Percentiles rank a stretch among this genome's conserved stretches.
phyloP scores from a whole-genome alignment of 1,140 invertebrate genomes.

The Listronotus oregonensis region DNA sequence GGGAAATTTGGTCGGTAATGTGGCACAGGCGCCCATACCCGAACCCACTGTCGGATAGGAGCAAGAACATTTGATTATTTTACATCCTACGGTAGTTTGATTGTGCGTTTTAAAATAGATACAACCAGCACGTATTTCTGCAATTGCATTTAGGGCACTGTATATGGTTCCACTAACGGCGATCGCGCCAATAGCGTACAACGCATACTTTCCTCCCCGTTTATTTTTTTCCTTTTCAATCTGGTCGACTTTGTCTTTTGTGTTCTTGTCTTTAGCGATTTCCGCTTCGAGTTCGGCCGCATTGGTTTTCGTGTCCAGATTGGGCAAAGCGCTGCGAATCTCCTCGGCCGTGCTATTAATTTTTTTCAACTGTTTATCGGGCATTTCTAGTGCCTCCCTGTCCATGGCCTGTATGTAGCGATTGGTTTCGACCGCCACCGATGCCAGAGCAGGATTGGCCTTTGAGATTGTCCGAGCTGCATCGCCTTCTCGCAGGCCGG shows the following conservation, averaged over 20 bases:
- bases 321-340: background rate
- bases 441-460: background rate
- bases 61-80: background rate
- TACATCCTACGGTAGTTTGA: background rate
- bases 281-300: background rate
- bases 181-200: background rate
- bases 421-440: background rate
- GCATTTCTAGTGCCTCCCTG: background rate
- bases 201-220: background rate
- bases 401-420: background rate
- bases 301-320: background rate
- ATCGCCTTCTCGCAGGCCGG: background rate
- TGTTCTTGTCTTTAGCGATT: background rate
- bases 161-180: background rate
- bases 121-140: background rate
- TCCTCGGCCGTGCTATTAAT: background rate
- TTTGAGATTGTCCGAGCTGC: background rate
- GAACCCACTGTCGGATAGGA: background rate
- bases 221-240: constrained; percentile 1
- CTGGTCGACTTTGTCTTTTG: background rate
- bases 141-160: background rate
- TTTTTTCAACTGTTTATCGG: background rate
- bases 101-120: background rate
- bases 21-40: background rate
- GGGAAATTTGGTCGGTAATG: background rate